Evolutionary conservation across 1,140 invertebrate genomes (phyloP).

Genomic region (Metaphire vulgaris): DNA sequence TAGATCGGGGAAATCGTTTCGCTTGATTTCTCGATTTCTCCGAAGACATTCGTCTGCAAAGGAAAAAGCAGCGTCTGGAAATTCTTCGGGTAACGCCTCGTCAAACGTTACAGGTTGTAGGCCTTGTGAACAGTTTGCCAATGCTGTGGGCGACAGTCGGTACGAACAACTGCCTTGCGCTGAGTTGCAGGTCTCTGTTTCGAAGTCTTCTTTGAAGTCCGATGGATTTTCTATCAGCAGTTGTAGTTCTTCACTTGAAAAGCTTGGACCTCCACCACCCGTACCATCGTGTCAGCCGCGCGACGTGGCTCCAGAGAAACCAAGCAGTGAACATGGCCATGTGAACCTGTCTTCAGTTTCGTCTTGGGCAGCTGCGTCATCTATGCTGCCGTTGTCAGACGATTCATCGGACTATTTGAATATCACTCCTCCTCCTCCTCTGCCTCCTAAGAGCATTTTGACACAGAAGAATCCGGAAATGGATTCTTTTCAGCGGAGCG

Average conservation of each 20-base stretch:
- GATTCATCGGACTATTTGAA: background rate
- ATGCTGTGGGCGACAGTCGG: too few relatives aligned
- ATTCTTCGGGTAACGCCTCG: too few relatives aligned
- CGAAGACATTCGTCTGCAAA: slow-evolving; percentile 6
- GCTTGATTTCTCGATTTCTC: slow-evolving; percentile 17
- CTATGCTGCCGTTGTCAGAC: background rate
- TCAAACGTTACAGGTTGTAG: too few relatives aligned
- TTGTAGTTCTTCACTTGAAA: background rate
- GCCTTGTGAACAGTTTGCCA: too few relatives aligned
- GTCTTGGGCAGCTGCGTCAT: background rate
- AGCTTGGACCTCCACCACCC: background rate
- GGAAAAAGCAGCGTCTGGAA: background rate
- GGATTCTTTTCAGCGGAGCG: background rate
- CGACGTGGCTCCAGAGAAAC: background rate
- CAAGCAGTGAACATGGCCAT: background rate
- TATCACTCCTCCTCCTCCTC: background rate
- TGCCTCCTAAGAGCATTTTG: background rate
- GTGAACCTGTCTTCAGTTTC: background rate
- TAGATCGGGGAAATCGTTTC: slow-evolving; percentile 1
- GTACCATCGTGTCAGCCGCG: background rate
- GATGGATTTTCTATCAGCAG: background rate
- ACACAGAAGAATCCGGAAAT: background rate
- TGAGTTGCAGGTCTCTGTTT: background rate
- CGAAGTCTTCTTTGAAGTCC: background rate
- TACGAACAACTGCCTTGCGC: too few relatives aligned